Base-by-base conservation (phyloP, 2,888 invertebrate species). In the Lithophane leautieri region DNA sequence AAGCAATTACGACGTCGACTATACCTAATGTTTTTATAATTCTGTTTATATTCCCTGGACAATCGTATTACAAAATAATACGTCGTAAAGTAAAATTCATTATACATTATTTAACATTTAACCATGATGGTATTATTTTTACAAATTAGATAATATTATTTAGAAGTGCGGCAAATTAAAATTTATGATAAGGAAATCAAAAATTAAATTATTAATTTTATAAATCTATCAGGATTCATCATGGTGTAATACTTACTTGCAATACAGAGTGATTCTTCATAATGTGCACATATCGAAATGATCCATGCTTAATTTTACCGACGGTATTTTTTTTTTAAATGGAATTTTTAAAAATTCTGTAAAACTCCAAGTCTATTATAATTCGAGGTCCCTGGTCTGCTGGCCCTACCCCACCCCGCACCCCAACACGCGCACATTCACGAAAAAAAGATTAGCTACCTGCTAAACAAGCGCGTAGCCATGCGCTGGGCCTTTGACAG, bases 21-120 rank as follows among this genome's bases (percentile, higher is more conserved):
- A 9, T 28, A 28, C 4, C 3, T 22, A 62, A 19, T 19, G 0
- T 44, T 19, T 22, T 16, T n/a, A 28, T 72, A 28, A 22, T 65
- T 34, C 50, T 12, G 16, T 34, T 68, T 47, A 28, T n/a, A 14
- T 56, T n/a, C 19, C 19, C 16, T 75, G 25, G 47, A 76, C 11
- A 76, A 44, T 3, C 16, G n/a, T 34, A 76, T 76, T 52, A 44
- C 2, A 76, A 47, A n/a, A n/a, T 34, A 66, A 66, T 50, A n/a
- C 2, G 14, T 34, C 4, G 50, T 42, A 40, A 50, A 50, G 12
- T 63, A 25, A 56, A 75, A 75, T 25, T 75, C 40, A 50, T 40
- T 42, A 11, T 16, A 56, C 22, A 71, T 22, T 70, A 70, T 54
- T 67, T 22, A 22, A n/a, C 16, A 25, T 28, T 58, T 25, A 40